Base-by-base conservation (phyloP, 2,797 vertebrate species). In the Chelon auratus region DNA sequence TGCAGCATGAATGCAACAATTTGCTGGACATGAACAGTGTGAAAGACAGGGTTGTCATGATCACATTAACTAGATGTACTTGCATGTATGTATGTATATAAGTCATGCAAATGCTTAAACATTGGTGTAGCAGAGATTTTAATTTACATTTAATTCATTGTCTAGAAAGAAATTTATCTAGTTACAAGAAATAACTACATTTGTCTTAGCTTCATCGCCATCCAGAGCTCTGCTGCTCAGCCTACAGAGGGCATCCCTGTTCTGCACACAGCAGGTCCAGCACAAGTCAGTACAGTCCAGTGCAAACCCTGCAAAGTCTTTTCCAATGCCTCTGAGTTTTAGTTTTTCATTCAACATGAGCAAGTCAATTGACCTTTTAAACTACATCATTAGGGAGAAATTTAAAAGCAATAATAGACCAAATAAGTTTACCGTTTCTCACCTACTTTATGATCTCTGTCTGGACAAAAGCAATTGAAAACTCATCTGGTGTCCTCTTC, bases 191-290 rank as follows among this genome's bases (percentile, higher is more conserved):
- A 26, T 26, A 26, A 26, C 24, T 26, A 26, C 24, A 26, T 26
- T 26, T 26, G 3, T 26, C 24, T 26, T 26, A 26, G 3, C 24
- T 26, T 26, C 24, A 26, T 26, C 3, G 24, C 24, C 9, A 9
- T 11, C n/a, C 57, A 48, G 9, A 5, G 30, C 17, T 52, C 12
- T 45, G 9, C 33, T 39, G 26, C 26, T 17, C 47, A 53, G 50
- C 63, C 62, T 71, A 70, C 26, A 75, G 80, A 69, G 76, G 73
- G 63, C 18, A 53, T 80, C 50, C 42, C 58, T 43, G 62, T 13
- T 66, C 71, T 58, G 42, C 47, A 65, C 39, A 75, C 26, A 53
- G 37, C 18, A 63, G 30, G 33, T 40, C n/a, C 11, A 24, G 4
- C 48, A 17, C n/a, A 24, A 0, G 11, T 33, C 43, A 3, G 6